Base-by-base conservation (phyloP, 2,797 vertebrate species). In the Momotus momota region DNA sequence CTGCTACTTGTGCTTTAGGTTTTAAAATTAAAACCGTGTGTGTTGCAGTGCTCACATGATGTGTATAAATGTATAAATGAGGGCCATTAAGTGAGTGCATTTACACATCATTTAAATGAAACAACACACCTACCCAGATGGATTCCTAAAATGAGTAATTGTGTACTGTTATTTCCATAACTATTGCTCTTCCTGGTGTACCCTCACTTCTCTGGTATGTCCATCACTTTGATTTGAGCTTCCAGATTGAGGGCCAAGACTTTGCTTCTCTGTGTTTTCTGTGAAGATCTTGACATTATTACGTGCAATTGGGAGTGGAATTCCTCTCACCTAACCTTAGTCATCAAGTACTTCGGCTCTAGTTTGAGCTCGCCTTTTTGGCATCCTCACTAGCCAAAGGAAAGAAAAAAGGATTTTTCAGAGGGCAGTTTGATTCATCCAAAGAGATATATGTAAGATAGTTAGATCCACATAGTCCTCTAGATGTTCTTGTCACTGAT, bases 61-160 rank as follows among this genome's bases (percentile, higher is more conserved):
- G 90, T 94, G 61, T 73, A 94, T 91, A 94, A 94, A 94, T 85
- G 92, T 92, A 95, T 67, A 96, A 94, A 95, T 88, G 93, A 94
- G 89, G 71, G 60, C 90, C 91, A 96, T 94, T 96, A 94, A 95
- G 91, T 90, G 93, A 94, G 82, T 96, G 88, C 67, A 15, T 97
- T 97, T 97, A 93, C 96, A 96, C 93, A 86, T 96, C 90, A 96
- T 95, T 96, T 95, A 96, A 96, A 96, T 88, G 93, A 95, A 97
- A 95, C 94, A 94, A 97, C 94, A 95, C 94, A 94, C 91, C 93
- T 91, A 96, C 79, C 91, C 93, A 96, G 93, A 97, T 94, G 96
- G 80, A 80, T 73, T 87, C 85, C 82, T 86, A 81, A 94, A 96
- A 93, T 70, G 77, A 91, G 51, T 79, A 88, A 96, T 90, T 94